These are phyloP conservation scores for Apostichopus californicus DNA, from an alignment of 35 echinoderm and acorn worm genomes.

Conservation along the genomic window DNA sequence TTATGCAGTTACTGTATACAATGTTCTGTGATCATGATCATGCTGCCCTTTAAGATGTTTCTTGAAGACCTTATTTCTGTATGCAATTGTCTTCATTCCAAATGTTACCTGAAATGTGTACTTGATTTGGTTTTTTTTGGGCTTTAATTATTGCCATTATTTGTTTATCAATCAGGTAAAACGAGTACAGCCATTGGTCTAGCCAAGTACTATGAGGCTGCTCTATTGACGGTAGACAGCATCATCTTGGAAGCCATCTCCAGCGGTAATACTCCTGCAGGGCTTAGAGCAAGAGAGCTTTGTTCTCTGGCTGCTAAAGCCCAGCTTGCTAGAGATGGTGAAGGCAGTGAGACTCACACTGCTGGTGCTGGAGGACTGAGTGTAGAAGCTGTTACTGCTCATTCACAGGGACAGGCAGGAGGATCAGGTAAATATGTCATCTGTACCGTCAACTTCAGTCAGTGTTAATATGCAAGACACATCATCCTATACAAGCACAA, in stretches of 20 bases:
- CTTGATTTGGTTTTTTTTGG: too few species aligned
- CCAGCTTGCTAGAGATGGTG: slow-evolving; percentile 82
- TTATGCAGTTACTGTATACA: too few species aligned
- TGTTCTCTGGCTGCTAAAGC: slow-evolving; percentile 94
- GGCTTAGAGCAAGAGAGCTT: slow-evolving; percentile 87
- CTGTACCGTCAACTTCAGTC: too few species aligned
- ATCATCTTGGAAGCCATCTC: slow-evolving; percentile 94
- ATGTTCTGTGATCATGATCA: too few species aligned
- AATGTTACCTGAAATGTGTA: too few species aligned
- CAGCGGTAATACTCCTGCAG: slow-evolving; percentile 86
- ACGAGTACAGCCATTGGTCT: slow-evolving; percentile 88
- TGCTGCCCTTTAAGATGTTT: too few species aligned
- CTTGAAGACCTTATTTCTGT: too few species aligned
- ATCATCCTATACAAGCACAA: too few species aligned
- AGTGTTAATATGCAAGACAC: too few species aligned
- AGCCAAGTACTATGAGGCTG: slow-evolving; percentile 97
- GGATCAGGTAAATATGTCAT: slow-evolving; percentile 58
- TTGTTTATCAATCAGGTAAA: slow-evolving; percentile 67
- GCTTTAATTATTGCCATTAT: too few species aligned
- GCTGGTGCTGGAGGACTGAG: slow-evolving; percentile 81
- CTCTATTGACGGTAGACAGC: slow-evolving; percentile 92
- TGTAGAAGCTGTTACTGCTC: slow-evolving; percentile 88
- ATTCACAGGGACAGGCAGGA: slow-evolving; percentile 75
- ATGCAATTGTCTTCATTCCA: too few species aligned
- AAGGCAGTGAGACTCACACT: slow-evolving; percentile 69